phyloP scores from a whole-genome alignment of 2,888 invertebrate genomes.

The Andrena hattorfiana region DNA sequence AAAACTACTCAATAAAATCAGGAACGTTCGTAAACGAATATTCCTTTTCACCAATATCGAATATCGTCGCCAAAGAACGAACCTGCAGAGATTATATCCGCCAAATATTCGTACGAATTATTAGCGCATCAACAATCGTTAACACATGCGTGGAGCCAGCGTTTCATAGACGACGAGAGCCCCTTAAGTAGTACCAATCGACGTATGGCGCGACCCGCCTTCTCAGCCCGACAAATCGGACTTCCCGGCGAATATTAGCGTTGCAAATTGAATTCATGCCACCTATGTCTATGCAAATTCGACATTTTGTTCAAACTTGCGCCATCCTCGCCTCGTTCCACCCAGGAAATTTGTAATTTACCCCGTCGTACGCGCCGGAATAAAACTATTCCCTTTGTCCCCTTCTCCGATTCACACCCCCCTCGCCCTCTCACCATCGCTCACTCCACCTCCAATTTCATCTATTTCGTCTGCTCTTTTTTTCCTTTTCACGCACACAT shows the following conservation, averaged over 20 bases:
- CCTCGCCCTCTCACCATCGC: neutral
- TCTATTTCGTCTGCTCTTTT: slow-evolving; percentile 1
- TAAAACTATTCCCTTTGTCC: slow-evolving; percentile 19
- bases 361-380: neutral
- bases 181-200: neutral
- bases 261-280: slow-evolving; percentile 29
- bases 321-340: neutral
- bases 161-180: too few species aligned
- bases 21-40: too few species aligned
- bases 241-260: slow-evolving; percentile 8
- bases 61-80: too few species aligned
- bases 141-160: too few species aligned
- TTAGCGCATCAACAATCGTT: too few species aligned
- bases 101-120: too few species aligned
- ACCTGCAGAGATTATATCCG: too few species aligned
- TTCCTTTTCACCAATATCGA: too few species aligned
- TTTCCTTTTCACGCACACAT: neutral
- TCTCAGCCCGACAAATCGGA: neutral
- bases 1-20: too few species aligned
- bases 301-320: neutral
- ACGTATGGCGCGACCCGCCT: neutral
- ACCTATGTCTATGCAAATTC: slow-evolving; percentile 9
- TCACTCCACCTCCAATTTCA: slow-evolving; percentile 13
- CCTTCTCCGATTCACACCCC: neutral
- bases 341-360: slow-evolving; percentile 22